Evolutionary conservation across 2,888 invertebrate species (phyloP).

Genomic region (Trachelus stipa): DNA sequence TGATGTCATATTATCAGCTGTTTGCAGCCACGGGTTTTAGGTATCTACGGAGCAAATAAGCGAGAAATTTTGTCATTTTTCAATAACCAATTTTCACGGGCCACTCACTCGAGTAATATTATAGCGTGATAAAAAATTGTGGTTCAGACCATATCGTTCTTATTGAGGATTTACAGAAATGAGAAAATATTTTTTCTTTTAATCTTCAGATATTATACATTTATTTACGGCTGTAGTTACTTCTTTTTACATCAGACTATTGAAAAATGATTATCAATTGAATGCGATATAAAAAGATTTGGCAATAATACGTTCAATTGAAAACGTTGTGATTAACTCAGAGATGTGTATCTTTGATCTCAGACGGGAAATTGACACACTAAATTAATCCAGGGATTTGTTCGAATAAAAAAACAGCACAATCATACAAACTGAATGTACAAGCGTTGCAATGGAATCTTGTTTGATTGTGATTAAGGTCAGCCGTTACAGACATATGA

Average conservation of each 20-base stretch:
- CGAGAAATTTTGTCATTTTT: background rate
- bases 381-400: no score
- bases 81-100: background rate
- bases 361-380: no score
- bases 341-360: background rate
- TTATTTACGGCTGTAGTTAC: no score
- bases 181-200: no score
- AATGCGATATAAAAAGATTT: background rate
- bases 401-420: no score
- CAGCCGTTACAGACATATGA: no score
- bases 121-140: background rate
- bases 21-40: background rate
- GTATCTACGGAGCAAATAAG: background rate
- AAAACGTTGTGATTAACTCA: background rate
- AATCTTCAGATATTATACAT: no score
- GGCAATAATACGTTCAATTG: no score
- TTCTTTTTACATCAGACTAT: background rate
- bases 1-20: background rate
- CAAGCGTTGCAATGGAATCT: no score
- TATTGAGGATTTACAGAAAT: background rate
- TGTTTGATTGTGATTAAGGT: no score
- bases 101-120: background rate
- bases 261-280: background rate
- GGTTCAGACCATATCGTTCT: background rate
- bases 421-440: no score